A percentile compares a stretch with the other conserved stretches of the same genome.
Conservation (phyloP, 2,797 vertebrate species). For the Pseudomugil gertrudae region DNA sequence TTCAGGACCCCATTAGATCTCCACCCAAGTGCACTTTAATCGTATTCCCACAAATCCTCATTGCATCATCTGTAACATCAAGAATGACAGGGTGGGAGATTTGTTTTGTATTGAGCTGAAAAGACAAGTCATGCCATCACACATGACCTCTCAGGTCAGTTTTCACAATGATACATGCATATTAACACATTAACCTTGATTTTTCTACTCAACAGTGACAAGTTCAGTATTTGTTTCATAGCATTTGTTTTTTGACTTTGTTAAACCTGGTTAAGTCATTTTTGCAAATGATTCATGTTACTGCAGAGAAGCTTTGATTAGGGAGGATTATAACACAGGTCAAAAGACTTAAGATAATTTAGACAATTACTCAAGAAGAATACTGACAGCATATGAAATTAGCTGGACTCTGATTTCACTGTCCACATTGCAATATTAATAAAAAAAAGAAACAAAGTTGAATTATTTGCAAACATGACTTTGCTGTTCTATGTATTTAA, state of each 20-base stretch:
- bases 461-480: conserved; percentile 33
- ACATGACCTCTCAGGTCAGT: conserved; percentile 61
- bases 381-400: background rate
- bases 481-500: conserved; percentile 16
- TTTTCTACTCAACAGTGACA: conserved; percentile 50
- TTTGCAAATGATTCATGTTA: conserved; percentile 24
- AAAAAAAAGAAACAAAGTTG: background rate
- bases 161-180: conserved; percentile 75
- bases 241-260: conserved; percentile 1
- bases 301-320: background rate
- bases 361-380: conserved; percentile 7
- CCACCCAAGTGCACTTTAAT: conserved; percentile 61
- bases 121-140: conserved; percentile 67
- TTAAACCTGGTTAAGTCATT: conserved; percentile 23
- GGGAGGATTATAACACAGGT: background rate
- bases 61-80: conserved; percentile 19
- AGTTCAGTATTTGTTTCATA: conserved; percentile 36
- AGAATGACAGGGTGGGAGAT: conserved; percentile 37
- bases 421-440: background rate
- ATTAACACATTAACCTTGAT: conserved; percentile 51
- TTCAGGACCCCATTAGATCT: conserved; percentile 8
- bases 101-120: conserved; percentile 42
- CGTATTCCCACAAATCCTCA: conserved; percentile 18
- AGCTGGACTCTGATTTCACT: background rate
- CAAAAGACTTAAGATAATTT: conserved; percentile 10